These are phyloP conservation scores for Spisula solida DNA, from an alignment of 2,888 invertebrate genomes.

Conservation along the genomic window DNA sequence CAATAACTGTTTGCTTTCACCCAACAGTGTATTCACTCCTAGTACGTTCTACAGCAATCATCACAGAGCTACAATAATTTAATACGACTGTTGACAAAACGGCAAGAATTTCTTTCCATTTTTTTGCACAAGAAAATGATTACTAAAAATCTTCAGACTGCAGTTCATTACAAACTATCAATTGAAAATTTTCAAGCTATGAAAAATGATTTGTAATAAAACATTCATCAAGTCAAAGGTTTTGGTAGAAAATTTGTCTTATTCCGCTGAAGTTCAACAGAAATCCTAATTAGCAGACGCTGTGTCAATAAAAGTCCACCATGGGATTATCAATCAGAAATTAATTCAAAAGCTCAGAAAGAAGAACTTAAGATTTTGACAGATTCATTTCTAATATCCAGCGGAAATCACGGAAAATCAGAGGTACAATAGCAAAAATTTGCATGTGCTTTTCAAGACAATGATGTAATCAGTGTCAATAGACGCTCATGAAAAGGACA, in stretches of 20 bases:
- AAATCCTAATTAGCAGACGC: conserved; percentile 69
- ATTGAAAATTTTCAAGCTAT: conserved; percentile 24
- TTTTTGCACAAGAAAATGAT: conserved; percentile 15
- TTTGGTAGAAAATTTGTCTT: conserved; percentile 48
- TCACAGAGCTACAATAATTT: background rate
- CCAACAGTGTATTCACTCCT: background rate
- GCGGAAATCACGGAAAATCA: conserved; percentile 52
- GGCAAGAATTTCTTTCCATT: background rate
- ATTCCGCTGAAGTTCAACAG: conserved; percentile 55
- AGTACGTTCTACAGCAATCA: background rate
- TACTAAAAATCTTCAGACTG: conserved; percentile 3
- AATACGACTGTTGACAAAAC: background rate
- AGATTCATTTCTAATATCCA: conserved; percentile 59
- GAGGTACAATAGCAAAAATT: conserved; percentile 61
- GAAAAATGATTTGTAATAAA: conserved; percentile 43
- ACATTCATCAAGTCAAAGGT: conserved; percentile 38
- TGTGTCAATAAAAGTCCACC: conserved; percentile 65
- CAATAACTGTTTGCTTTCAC: background rate
- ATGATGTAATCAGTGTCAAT: conserved; percentile 72
- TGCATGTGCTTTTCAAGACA: conserved; percentile 68
- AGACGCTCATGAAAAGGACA: conserved; percentile 61
- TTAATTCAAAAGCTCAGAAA: conserved; percentile 64
- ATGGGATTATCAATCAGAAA: conserved; percentile 70
- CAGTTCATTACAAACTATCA: conserved; percentile 9
- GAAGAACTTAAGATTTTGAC: conserved; percentile 66